Evolutionary conservation across 2,888 invertebrate genomes (phyloP).

Genomic region (Cephus nigrinus): DNA sequence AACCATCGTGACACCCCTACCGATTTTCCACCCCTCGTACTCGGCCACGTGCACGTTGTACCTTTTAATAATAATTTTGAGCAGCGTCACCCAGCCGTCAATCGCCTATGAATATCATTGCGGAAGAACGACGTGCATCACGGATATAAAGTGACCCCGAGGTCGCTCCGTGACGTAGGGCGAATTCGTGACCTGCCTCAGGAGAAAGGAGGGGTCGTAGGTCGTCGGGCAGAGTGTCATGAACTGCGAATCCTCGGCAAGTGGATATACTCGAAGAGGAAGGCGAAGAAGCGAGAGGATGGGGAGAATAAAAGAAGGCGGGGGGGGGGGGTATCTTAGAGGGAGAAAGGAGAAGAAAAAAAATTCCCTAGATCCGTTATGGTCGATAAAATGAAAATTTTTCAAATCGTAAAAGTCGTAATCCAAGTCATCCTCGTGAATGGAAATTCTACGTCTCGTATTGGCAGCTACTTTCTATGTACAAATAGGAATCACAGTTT

Average conservation of each 20-base stretch:
- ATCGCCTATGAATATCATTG: not conserved
- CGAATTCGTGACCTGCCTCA: not conserved
- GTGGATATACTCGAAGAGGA: not conserved
- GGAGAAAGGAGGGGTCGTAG: conserved; percentile 5
- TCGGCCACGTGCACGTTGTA: not conserved
- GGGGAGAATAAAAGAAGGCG: not conserved
- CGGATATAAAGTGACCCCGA: not conserved
- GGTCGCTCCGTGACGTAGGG: not conserved
- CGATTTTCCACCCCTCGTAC: not conserved
- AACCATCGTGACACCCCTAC: not conserved
- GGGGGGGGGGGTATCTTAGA: accelerated
- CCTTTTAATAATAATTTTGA: not conserved
- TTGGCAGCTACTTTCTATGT: not conserved
- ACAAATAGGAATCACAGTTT: not conserved
- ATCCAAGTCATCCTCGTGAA: not conserved
- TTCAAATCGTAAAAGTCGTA: not conserved
- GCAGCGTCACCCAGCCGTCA: not conserved
- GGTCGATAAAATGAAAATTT: conserved; percentile 12
- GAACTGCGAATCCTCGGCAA: conserved; percentile 13
- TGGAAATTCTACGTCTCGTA: not conserved
- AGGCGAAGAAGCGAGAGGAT: not conserved
- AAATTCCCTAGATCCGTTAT: not conserved
- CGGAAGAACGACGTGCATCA: not conserved
- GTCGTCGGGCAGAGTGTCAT: conserved; percentile 1
- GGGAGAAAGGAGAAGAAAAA: not conserved